Evolutionary conservation across 2,113 vertebrate species (phyloP), one percentile per base, ranked within the genome.

Genomic region (Cavia porcellus): DNA sequence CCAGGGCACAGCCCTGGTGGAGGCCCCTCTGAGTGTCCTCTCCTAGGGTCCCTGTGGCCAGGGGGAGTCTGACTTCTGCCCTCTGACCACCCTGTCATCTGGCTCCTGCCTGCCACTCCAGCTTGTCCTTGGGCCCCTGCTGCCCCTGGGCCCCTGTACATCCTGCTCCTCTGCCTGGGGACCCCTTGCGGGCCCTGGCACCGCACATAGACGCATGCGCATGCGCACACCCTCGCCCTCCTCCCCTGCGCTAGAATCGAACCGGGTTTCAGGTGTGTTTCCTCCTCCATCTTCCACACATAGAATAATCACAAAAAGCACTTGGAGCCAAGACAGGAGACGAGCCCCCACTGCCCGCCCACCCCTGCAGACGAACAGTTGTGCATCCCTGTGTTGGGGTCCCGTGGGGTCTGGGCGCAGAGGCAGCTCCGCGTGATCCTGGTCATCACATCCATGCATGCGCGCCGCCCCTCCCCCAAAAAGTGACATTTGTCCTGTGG

Each of bases 401-500:
- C 42, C 5, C 13, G 3, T 13, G 1, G 8, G 2, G 0, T 17
- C 84, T n/a, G 28, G 42, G 52, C 0, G 14, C 19, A 8, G 86
- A 14, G 3, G 19, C 57, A 81, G 50, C 86, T 35, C 1, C 50
- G 7, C 11, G 3, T 17, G 74, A 83, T 17, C 15, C 7, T 1
- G 11, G 25, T 7, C 0, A 0, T 9, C 11, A 4, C 59, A 0
- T 0, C 4, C 22, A 1, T 20, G 66, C 35, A 5, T 45, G 47
- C 35, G 0, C 2, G 32, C 90, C 1, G 25, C 45, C 35, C 4
- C 82, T 13, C 19, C 57, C 57, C 57, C 20, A 22, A 82, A n/a
- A 24, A 62, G 8, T 5, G 7, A 12, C 9, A 11, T 10, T 5
- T 1, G 8, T 42, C 15, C 6, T 66, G 5, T n/a, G 77, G 66